These are phyloP conservation scores for Muscina levida DNA, from an alignment of 2,888 invertebrate genomes.

Conservation along the genomic window DNA sequence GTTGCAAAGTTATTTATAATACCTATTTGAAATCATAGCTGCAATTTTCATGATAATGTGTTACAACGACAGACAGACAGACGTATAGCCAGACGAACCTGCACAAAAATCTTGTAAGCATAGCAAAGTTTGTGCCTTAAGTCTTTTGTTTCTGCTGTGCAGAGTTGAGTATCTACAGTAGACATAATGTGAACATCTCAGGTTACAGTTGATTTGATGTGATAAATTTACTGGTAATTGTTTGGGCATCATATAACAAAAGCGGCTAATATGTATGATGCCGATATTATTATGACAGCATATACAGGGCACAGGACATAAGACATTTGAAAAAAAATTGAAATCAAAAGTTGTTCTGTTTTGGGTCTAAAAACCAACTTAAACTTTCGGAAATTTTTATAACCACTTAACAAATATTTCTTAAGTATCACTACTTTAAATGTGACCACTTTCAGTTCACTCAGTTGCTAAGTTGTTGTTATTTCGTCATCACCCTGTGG, in stretches of 20 bases:
- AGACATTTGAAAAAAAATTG: too few species aligned
- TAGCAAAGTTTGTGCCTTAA: constrained; percentile 9
- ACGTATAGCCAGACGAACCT: too few species aligned
- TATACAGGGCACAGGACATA: too few species aligned
- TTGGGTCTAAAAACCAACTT: too few species aligned
- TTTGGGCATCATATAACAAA: not conserved
- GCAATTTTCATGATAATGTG: constrained; percentile 21
- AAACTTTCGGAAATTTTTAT: too few species aligned
- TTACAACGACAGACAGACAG: not conserved
- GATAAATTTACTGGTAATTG: not conserved
- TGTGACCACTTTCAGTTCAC: too few species aligned
- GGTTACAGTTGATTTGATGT: not conserved
- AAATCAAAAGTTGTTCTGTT: too few species aligned
- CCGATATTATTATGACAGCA: too few species aligned
- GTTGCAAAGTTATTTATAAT: constrained; percentile 37
- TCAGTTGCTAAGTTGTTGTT: too few species aligned
- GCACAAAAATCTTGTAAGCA: not conserved
- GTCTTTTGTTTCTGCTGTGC: constrained; percentile 23
- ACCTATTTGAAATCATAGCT: not conserved
- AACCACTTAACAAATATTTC: too few species aligned
- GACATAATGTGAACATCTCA: constrained; percentile 18
- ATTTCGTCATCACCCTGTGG: constrained; percentile 19
- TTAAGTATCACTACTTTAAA: too few species aligned
- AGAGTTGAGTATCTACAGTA: not conserved
- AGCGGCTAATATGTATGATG: too few species aligned